Conservation (phyloP, 2,888 invertebrate species). For the Lampropteryx suffumata region DNA sequence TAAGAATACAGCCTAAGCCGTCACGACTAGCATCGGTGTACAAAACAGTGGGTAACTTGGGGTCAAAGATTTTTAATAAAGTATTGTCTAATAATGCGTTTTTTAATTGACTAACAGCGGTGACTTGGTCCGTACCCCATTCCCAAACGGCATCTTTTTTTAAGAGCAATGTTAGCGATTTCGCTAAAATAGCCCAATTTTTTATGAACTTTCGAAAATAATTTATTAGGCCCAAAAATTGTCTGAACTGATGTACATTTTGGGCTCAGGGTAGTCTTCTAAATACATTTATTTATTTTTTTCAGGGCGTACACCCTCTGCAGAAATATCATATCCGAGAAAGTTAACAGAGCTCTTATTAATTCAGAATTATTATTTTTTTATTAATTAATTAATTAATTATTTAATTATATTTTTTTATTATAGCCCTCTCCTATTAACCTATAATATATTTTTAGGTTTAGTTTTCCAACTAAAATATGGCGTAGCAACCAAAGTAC, state of each 20-base stretch:
- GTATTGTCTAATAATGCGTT: not conserved
- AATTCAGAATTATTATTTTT: too few relatives aligned
- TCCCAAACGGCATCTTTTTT: constrained; percentile 29
- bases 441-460: too few relatives aligned
- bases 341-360: constrained; percentile 26
- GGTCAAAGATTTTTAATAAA: not conserved
- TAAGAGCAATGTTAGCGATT: constrained; percentile 38
- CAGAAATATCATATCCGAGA: constrained; percentile 24
- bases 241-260: constrained; percentile 17
- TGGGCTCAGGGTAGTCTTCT: constrained; percentile 30
- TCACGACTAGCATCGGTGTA: constrained; percentile 6
- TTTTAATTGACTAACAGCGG: constrained; percentile 21
- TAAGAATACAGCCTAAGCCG: not conserved
- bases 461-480: too few relatives aligned
- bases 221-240: constrained; percentile 36
- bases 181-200: constrained; percentile 37
- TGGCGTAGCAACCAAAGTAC: too few relatives aligned
- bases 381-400: too few relatives aligned
- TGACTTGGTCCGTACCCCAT: constrained; percentile 18
- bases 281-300: constrained; percentile 32
- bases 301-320: constrained; percentile 25
- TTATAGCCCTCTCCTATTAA: too few relatives aligned
- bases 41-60: not conserved
- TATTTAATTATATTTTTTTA: too few relatives aligned
- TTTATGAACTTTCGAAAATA: constrained; percentile 46